Conservation (phyloP, 1,140 invertebrate species). For the Brachionus calyciflorus region DNA sequence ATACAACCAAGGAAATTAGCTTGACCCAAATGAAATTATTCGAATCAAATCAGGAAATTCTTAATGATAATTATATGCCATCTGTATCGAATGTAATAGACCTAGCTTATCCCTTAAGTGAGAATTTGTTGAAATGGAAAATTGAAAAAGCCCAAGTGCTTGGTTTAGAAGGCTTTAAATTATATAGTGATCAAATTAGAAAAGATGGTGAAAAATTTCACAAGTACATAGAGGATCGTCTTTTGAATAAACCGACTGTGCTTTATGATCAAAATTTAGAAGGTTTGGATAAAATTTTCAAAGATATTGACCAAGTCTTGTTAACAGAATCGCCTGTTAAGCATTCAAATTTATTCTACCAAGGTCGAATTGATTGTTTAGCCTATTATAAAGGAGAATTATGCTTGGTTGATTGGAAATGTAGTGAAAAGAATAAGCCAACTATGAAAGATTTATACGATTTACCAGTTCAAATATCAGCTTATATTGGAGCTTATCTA, state of each 20-base stretch:
- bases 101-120: not conserved
- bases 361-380: slow-evolving; percentile 40
- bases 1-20: not conserved
- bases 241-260: not conserved
- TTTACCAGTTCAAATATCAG: slow-evolving; percentile 17
- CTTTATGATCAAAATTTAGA: not conserved
- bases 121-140: slow-evolving; percentile 43
- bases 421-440: slow-evolving; percentile 32
- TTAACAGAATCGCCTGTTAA: not conserved
- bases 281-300: not conserved
- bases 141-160: slow-evolving; percentile 5
- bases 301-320: not conserved
- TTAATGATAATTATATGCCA: not conserved
- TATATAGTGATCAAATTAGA: slow-evolving; percentile 5
- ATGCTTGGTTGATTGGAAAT: slow-evolving; percentile 38
- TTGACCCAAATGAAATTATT: not conserved
- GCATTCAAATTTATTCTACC: slow-evolving; percentile 33
- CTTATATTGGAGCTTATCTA: slow-evolving; percentile 40
- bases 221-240: not conserved
- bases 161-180: slow-evolving; percentile 7
- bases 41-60: not conserved
- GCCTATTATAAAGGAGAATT: slow-evolving; percentile 6
- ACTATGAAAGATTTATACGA: slow-evolving; percentile 30
- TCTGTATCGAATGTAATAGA: slow-evolving; percentile 7
- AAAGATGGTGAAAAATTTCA: slow-evolving; percentile 21